phyloP scores from a whole-genome alignment of 2,113 vertebrate genomes.

The Varanus komodoensis region DNA sequence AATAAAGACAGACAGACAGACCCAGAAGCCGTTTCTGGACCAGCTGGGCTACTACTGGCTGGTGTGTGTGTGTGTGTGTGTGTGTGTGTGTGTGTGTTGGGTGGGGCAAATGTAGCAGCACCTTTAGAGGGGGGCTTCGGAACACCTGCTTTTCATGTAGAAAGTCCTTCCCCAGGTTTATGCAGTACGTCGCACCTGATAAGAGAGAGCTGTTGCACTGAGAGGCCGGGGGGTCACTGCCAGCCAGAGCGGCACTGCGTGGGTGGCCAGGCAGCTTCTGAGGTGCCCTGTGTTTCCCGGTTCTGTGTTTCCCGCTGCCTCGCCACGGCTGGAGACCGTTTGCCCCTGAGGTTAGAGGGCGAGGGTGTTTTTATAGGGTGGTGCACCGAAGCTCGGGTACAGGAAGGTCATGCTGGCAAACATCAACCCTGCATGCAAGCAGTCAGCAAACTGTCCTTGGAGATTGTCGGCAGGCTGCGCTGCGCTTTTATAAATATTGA shows the following conservation, averaged over 20 bases:
- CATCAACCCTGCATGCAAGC: not conserved
- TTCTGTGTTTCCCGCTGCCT: not conserved
- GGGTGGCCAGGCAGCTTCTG: no score
- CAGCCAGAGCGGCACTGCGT: not conserved
- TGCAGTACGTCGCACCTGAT: not conserved
- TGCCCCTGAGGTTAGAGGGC: not conserved
- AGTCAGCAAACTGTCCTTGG: accelerated
- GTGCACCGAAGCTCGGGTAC: not conserved
- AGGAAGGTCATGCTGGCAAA: accelerated
- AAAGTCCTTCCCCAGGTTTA: no score
- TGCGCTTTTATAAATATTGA: slow-evolving; percentile 11
- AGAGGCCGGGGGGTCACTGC: not conserved
- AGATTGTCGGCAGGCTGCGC: accelerated
- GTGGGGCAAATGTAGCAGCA: not conserved
- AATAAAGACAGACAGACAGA: no score
- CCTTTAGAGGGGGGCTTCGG: not conserved
- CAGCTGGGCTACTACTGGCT: no score
- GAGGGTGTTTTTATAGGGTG: slow-evolving; percentile 5
- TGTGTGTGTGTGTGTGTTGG: not conserved
- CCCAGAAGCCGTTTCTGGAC: no score
- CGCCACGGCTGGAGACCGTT: no score
- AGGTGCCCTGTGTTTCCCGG: not conserved
- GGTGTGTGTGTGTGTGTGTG: no score
- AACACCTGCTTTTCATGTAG: no score
- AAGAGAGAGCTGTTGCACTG: not conserved